phyloP scores from a whole-genome alignment of 2,797 vertebrate genomes.

The Rhincodon typus region DNA sequence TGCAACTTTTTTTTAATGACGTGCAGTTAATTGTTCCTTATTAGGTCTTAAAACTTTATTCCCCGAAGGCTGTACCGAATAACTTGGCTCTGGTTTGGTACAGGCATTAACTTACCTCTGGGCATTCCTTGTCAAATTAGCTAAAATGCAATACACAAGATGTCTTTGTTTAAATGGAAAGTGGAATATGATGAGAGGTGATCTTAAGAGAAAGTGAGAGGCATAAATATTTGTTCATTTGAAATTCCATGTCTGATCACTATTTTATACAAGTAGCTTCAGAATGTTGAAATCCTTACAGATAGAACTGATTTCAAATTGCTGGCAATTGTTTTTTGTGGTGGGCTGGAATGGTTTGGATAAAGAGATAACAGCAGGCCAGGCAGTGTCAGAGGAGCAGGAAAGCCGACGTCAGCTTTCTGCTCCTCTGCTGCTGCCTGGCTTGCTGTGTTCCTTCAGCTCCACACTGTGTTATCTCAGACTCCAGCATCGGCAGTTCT shows the following conservation, averaged over 20 bases:
- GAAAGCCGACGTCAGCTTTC: no score
- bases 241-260: no score
- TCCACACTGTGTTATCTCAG: no score
- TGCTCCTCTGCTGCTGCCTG: no score
- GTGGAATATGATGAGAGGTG: background rate
- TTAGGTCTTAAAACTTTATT: background rate
- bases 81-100: background rate
- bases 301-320: background rate
- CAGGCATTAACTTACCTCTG: background rate
- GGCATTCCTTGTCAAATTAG: background rate
- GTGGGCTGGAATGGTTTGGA: background rate
- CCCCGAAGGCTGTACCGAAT: background rate
- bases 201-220: background rate
- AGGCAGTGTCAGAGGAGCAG: no score
- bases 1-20: background rate
- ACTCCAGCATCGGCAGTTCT: no score
- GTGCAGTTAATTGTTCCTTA: background rate
- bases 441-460: no score
- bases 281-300: background rate
- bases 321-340: background rate
- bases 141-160: background rate
- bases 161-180: background rate
- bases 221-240: background rate
- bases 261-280: background rate
- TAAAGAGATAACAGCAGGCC: background rate